Evolutionary conservation across 2,113 vertebrate genomes (phyloP), one percentile per base, ranked within the genome.

Genomic region (Axis porcinus): DNA sequence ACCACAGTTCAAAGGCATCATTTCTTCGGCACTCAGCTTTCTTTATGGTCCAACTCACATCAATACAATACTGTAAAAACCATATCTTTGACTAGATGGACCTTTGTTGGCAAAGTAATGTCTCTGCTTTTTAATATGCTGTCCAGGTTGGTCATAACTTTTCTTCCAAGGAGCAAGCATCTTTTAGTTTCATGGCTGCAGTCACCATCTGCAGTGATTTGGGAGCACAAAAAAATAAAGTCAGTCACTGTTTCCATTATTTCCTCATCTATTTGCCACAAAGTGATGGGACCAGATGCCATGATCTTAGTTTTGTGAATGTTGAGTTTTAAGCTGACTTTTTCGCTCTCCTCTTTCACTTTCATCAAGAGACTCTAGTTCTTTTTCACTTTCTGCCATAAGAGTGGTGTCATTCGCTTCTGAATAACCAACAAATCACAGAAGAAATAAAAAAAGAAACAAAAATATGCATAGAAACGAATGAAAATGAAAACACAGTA

Each of bases 381-480:
- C 19, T 36, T 36, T 17, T 40, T 74, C n/a, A 21, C 36, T 74
- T 74, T 74, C 19, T 40, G n/a, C 19, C 36, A 13, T 40, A 74
- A 74, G 11, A 74, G 67, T 74, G 67, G 19, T 74, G 67, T 40
- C 19, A 70, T 25, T 36, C 0, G 2, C 36, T 74, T 74, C 19
- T 74, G 67, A 74, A 74, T 74, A 74, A 74, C 67, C 19, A 74
- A 74, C n/a, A 74, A 23, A 74, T 74, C 67, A 74, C 19, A 74
- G 67, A 70, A 70, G 67, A 70, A 70, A 40, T 70, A 2, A 36
- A 40, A 40, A 70, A 70, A 23, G 67, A 70, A 70, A 40, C 36
- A 0, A 67, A 70, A 36, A 70, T 40, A 12, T 74, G n/a, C 19
- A 23, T 74, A 74, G n/a, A 74, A 40, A 40, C 0, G 1, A 74